Percentiles rank a stretch among this genome's conserved stretches.
Evolutionary conservation across 2,888 invertebrate genomes (phyloP).

Genomic region (Diarsia rubi): DNA sequence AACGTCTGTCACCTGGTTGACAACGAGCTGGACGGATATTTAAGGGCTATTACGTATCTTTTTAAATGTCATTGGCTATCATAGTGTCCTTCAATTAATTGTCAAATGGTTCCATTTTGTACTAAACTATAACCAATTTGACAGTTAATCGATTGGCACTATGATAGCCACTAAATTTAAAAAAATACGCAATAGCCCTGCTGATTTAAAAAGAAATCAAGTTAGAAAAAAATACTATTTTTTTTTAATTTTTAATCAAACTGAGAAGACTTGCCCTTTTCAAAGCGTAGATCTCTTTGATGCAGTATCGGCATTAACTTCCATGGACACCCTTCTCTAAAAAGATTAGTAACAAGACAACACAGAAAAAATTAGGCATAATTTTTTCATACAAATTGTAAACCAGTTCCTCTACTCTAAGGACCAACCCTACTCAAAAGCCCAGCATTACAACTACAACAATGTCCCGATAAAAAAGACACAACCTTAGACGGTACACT

Average conservation of each 20-base stretch:
- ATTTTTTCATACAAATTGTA: background rate
- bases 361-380: background rate
- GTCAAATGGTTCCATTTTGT: too few relatives aligned
- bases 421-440: background rate
- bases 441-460: background rate
- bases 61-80: too few relatives aligned
- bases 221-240: too few relatives aligned
- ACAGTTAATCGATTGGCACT: too few relatives aligned
- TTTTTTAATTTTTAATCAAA: too few relatives aligned
- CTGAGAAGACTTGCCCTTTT: too few relatives aligned
- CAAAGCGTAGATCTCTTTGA: background rate
- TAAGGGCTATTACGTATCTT: too few relatives aligned
- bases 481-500: slow-evolving; percentile 46
- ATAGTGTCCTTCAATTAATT: too few relatives aligned
- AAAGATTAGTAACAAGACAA: background rate
- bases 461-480: slow-evolving; percentile 19
- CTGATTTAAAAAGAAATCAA: too few relatives aligned
- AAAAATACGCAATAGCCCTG: too few relatives aligned
- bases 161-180: too few relatives aligned
- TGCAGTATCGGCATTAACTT: background rate
- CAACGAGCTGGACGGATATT: background rate
- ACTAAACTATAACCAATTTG: too few relatives aligned
- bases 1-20: background rate
- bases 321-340: background rate
- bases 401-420: background rate